phyloP scores from a whole-genome alignment of 2,797 vertebrate genomes.

The Sorex maritimensis region DNA sequence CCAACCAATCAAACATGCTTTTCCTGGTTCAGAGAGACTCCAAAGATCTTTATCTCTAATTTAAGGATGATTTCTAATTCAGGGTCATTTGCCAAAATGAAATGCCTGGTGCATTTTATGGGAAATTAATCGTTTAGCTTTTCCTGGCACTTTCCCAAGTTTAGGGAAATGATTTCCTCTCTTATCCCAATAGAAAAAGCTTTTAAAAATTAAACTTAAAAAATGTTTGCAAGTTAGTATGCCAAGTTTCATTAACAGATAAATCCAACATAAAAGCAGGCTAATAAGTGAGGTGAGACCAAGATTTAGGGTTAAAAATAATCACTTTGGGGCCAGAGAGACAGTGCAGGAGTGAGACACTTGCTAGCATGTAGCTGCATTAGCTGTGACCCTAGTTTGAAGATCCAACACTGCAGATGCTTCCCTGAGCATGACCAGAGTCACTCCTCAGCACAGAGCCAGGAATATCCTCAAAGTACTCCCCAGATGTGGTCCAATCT shows the following conservation, averaged over 20 bases:
- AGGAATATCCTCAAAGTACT: too few species aligned
- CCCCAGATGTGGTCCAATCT: too few species aligned
- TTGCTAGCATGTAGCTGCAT: too few species aligned
- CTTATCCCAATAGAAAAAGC: constrained; percentile 2
- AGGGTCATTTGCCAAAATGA: constrained; percentile 50
- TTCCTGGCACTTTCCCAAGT: constrained; percentile 55
- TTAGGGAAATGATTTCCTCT: constrained; percentile 67
- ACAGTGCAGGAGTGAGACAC: too few species aligned
- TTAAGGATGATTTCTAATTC: constrained; percentile 26
- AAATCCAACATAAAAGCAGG: constrained; percentile 30
- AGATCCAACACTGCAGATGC: too few species aligned
- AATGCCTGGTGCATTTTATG: constrained; percentile 35
- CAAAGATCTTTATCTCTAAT: constrained; percentile 25
- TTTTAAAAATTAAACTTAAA: constrained; percentile 36
- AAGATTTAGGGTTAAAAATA: not conserved
- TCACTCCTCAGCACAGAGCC: too few species aligned
- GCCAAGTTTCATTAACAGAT: constrained; percentile 51
- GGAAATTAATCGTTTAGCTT: constrained; percentile 65
- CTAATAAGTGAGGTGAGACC: not conserved
- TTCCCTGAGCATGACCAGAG: too few species aligned
- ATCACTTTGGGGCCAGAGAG: not conserved
- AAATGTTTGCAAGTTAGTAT: constrained; percentile 19
- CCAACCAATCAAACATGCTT: not conserved
- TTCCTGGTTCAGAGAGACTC: constrained; percentile 7
- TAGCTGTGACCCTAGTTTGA: too few species aligned